phyloP scores from a whole-genome alignment of 2,797 vertebrate genomes.

The Esox masquinongy region DNA sequence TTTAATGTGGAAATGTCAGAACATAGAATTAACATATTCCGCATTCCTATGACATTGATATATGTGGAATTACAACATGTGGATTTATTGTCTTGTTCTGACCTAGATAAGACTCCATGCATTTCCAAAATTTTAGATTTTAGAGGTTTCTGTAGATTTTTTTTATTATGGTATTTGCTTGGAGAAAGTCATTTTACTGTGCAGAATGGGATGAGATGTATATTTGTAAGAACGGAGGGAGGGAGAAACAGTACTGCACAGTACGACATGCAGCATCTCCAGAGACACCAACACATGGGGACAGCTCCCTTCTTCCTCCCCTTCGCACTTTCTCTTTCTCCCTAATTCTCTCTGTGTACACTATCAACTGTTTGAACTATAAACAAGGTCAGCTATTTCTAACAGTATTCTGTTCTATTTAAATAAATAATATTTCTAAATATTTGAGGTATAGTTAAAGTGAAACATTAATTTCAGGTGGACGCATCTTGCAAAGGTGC shows the following conservation, averaged over 20 bases:
- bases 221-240: conserved; percentile 26
- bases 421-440: too few species aligned
- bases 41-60: not conserved
- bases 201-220: not conserved
- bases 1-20: not conserved
- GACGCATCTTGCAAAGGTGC: too few species aligned
- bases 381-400: not conserved
- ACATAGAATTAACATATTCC: not conserved
- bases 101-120: not conserved
- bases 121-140: too few species aligned
- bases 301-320: conserved; percentile 28
- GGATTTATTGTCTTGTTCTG: not conserved
- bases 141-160: too few species aligned
- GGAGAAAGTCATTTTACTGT: not conserved
- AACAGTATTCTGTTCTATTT: not conserved
- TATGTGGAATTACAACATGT: not conserved
- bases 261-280: conserved; percentile 26
- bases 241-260: not conserved
- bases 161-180: too few species aligned
- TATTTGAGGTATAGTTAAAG: too few species aligned
- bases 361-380: not conserved
- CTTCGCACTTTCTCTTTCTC: not conserved
- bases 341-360: not conserved
- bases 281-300: conserved; percentile 38
- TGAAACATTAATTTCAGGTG: too few species aligned